phyloP scores from a whole-genome alignment of 2,797 vertebrate species.

The Octomys mimax region DNA sequence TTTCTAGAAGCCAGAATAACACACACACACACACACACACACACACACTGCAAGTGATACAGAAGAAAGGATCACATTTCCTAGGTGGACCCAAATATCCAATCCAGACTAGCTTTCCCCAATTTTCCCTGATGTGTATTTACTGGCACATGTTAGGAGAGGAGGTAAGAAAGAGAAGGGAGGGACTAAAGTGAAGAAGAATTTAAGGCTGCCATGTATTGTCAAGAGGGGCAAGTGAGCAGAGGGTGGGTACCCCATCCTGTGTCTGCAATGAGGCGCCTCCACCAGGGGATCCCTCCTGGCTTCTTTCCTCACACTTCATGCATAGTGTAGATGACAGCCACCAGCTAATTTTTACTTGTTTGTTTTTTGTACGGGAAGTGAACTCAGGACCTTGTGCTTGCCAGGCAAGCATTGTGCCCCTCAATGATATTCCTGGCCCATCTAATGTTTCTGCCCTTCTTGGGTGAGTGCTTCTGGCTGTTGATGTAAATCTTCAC shows the following conservation, averaged over 20 bases:
- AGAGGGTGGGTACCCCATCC: background rate
- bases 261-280: fast-evolving
- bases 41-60: background rate
- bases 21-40: background rate
- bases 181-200: background rate
- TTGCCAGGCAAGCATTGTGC: too few species aligned
- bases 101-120: background rate
- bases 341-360: background rate
- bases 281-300: background rate
- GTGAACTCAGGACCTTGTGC: too few species aligned
- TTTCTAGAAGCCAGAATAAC: background rate
- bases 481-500: background rate
- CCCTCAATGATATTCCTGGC: too few species aligned
- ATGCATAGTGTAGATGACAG: background rate
- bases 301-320: background rate
- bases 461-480: background rate
- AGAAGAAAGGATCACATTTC: background rate
- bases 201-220: background rate
- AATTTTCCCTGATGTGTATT: background rate
- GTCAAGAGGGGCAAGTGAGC: background rate
- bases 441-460: background rate
- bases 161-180: background rate
- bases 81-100: background rate
- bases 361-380: too few species aligned
- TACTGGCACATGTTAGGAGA: background rate